Conservation (phyloP, 1,140 invertebrate genomes). For the Pemphigus obesinymphae region DNA sequence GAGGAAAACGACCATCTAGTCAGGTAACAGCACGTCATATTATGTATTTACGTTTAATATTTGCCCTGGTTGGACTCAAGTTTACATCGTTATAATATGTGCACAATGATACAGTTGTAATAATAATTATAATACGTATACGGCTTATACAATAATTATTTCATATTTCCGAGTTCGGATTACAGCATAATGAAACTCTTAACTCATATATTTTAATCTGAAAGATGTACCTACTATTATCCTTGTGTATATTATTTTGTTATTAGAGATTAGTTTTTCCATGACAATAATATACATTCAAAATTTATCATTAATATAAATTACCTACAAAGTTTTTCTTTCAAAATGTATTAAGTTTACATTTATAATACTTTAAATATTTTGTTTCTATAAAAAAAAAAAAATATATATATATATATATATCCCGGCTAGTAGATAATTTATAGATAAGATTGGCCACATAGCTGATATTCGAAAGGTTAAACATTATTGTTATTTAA, state of each 20-base stretch:
- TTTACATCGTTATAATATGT: no score
- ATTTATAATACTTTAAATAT: no score
- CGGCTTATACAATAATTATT: not conserved
- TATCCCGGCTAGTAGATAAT: no score
- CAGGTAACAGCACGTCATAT: conserved; percentile 64
- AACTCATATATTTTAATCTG: not conserved
- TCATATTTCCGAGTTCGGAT: not conserved
- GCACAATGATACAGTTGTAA: not conserved
- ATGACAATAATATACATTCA: not conserved
- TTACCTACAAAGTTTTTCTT: no score
- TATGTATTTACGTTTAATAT: not conserved
- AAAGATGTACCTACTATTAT: not conserved
- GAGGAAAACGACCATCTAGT: conserved; percentile 89
- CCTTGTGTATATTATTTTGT: not conserved
- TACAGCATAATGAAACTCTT: not conserved
- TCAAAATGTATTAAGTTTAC: no score
- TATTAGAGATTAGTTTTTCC: not conserved
- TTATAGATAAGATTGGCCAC: no score
- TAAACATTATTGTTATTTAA: no score
- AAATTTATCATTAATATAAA: no score
- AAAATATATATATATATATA: no score
- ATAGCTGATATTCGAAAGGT: no score
- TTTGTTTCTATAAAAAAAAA: no score
- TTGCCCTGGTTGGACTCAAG: not conserved
- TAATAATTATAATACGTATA: no score